phyloP scores from a whole-genome alignment of 2,888 invertebrate genomes.

The Latrodectus hesperus region DNA sequence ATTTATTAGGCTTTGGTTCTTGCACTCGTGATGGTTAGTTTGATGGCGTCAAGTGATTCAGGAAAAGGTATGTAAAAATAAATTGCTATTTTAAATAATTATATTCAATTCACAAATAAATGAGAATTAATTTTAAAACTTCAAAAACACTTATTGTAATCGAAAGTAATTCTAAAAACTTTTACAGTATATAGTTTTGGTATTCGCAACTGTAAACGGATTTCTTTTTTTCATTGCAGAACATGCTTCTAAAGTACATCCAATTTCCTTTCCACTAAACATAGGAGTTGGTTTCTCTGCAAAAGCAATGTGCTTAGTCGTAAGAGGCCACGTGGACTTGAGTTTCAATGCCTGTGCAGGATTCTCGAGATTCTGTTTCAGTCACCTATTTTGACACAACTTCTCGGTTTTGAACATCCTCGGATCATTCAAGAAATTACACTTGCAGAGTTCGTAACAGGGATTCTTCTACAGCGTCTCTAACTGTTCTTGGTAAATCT shows the following conservation, averaged over 20 bases:
- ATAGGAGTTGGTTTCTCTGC: slow-evolving; percentile 40
- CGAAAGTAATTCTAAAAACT: neutral
- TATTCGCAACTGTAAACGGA: too few relatives aligned
- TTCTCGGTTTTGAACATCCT: slow-evolving; percentile 50
- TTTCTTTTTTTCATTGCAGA: neutral
- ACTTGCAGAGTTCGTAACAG: slow-evolving; percentile 55
- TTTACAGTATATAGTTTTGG: too few relatives aligned
- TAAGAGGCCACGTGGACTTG: slow-evolving; percentile 26
- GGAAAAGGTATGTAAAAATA: too few relatives aligned
- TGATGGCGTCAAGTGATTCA: too few relatives aligned
- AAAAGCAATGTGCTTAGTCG: slow-evolving; percentile 40
- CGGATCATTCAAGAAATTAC: slow-evolving; percentile 60
- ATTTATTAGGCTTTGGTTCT: too few relatives aligned
- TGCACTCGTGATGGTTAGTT: too few relatives aligned
- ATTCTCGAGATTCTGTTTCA: slow-evolving; percentile 10
- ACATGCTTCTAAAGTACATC: slow-evolving; percentile 55
- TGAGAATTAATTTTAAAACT: too few relatives aligned
- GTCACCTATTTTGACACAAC: slow-evolving; percentile 13
- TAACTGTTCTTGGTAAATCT: slow-evolving; percentile 47
- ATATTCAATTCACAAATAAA: too few relatives aligned
- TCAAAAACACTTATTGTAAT: too few relatives aligned
- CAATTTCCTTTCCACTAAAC: slow-evolving; percentile 42
- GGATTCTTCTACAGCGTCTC: slow-evolving; percentile 43
- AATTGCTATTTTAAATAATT: too few relatives aligned
- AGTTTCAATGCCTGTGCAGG: slow-evolving; percentile 39